Evolutionary conservation across 1,140 invertebrate genomes (phyloP), one percentile per base, ranked within the genome.

Genomic region (Eumeta japonica): DNA sequence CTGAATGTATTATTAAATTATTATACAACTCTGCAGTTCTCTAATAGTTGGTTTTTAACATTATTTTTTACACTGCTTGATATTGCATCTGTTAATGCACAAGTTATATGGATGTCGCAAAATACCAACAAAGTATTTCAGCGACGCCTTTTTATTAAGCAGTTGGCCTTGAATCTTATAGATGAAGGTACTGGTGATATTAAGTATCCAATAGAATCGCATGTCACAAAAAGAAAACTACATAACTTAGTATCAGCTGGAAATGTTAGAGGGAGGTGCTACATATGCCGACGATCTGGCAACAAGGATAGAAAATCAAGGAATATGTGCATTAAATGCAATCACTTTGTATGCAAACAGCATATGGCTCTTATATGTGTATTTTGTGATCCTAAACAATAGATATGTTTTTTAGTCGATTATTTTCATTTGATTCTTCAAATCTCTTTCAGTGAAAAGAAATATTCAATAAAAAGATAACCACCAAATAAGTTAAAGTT

Each of bases 1-100:
- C 30, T 75, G 33, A 70, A 77, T 52, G 61, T 75, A 37, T 44
- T 76, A 30, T 65, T 65, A 55, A 48, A 70, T 49, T 73, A 71
- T 50, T 78, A 79, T 39, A 75, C 68, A 20, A 71, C 70, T 4
- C 57, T 63, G 49, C 59, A 75, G 30, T 55, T 70, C 31, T 71
- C 70, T 32, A 65, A 71, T 45, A 66, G 77, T 50, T 81, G 79
- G 78, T 66, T 74, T 3, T 46, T 78, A 5, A 68, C 73, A 7
- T 44, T 80, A 28, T 80, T 80, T 50, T 79, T 71, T 37, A 64
- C 65, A 20, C 43, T 79, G 10, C 43, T 80, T 9, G 76, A 80
- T 48, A 68, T 81, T 46, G 73, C 75, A n/a, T 58, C 74, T 7
- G 55, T 79, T 0, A 79, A 78, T 47, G 61, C 74, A 32, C 67